phyloP scores from a whole-genome alignment of 1,140 invertebrate genomes.

The Neotoxoptera formosana region DNA sequence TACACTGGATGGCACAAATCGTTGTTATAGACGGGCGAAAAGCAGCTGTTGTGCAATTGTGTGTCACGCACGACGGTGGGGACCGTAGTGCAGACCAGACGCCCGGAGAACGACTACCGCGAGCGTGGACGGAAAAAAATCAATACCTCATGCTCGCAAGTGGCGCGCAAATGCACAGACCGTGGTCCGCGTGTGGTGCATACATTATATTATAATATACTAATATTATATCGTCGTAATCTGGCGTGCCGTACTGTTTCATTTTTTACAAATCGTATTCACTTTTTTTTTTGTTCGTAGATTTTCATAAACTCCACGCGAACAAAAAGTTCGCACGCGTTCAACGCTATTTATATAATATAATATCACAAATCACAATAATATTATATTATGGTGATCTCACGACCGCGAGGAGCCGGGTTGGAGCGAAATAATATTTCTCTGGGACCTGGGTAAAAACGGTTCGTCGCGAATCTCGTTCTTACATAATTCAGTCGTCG shows the following conservation, averaged over 20 bases:
- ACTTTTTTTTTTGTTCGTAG: background rate
- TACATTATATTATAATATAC: background rate
- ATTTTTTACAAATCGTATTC: background rate
- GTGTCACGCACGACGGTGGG: slow-evolving; percentile 44
- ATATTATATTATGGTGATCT: background rate
- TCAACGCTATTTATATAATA: background rate
- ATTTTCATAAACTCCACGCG: background rate
- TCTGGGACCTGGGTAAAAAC: too few relatives aligned
- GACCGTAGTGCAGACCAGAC: background rate
- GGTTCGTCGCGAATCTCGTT: background rate
- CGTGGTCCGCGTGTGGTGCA: background rate
- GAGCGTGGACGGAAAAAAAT: slow-evolving; percentile 46
- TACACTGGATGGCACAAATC: slow-evolving; percentile 25
- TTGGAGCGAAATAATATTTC: background rate
- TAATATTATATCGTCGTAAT: background rate
- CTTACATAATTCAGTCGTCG: background rate
- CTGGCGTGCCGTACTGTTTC: background rate
- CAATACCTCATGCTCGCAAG: slow-evolving; percentile 40
- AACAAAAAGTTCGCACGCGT: background rate
- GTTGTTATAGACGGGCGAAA: background rate
- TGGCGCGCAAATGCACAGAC: slow-evolving; percentile 33
- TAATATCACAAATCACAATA: too few relatives aligned
- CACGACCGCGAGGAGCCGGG: background rate
- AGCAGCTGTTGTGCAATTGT: slow-evolving; percentile 45
- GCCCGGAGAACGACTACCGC: slow-evolving; percentile 29